A percentile compares a stretch with the other conserved stretches of the same genome.
Evolutionary conservation across 1,140 invertebrate genomes (phyloP).

Genomic region (Drosophila orena): DNA sequence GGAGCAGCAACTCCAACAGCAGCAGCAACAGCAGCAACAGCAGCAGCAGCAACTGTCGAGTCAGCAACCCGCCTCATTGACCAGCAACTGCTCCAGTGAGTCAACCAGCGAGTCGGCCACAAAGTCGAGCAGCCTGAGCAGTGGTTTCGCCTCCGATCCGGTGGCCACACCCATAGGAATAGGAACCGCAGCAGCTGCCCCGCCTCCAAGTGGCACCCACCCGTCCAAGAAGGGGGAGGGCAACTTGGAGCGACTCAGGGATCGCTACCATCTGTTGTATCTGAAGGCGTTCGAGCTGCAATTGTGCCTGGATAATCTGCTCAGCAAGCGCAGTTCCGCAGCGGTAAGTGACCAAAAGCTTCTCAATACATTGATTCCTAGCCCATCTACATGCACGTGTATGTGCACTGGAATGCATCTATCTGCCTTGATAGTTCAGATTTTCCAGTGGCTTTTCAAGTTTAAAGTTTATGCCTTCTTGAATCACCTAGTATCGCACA

Average conservation of each 20-base stretch:
- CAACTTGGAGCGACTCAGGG: constrained; percentile 88
- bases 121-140: constrained; percentile 71
- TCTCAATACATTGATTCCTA: too few species aligned
- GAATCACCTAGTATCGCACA: neutral
- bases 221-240: constrained; percentile 65
- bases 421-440: too few species aligned
- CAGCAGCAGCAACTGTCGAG: constrained; percentile 55
- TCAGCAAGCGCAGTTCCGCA: constrained; percentile 77
- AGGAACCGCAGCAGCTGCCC: constrained; percentile 80
- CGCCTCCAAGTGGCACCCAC: constrained; percentile 40
- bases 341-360: constrained; percentile 64
- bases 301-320: constrained; percentile 90
- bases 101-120: constrained; percentile 73
- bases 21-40: constrained; percentile 43
- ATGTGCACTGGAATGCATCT: neutral
- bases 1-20: constrained; percentile 64
- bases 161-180: constrained; percentile 48
- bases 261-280: constrained; percentile 95
- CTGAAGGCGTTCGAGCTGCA: constrained; percentile 95
- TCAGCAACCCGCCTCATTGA: constrained; percentile 68
- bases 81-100: constrained; percentile 78
- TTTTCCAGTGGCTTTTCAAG: too few species aligned
- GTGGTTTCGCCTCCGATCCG: constrained; percentile 64
- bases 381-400: too few species aligned
- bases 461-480: too few species aligned